These are phyloP conservation scores for Trichomycterus rosablanca DNA, from an alignment of 2,113 vertebrate species.

Conservation along the genomic window DNA sequence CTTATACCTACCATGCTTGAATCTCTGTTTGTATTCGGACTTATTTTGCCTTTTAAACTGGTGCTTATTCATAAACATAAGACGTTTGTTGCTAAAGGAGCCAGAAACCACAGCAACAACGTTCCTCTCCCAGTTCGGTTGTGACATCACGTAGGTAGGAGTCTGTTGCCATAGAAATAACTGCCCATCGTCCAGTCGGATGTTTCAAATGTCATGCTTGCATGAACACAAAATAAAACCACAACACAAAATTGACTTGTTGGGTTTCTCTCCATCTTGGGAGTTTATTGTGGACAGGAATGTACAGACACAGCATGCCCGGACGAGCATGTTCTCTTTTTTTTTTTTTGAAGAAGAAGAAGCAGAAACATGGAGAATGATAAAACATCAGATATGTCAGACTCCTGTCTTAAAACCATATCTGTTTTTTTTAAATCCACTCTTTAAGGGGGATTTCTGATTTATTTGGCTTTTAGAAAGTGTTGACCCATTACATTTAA, in stretches of 20 bases:
- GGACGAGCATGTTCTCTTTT: neutral
- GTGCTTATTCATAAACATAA: too few species aligned
- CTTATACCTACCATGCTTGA: too few species aligned
- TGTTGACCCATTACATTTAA: too few species aligned
- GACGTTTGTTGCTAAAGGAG: too few species aligned
- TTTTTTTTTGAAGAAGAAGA: neutral
- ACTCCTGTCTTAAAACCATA: too few species aligned
- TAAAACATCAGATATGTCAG: too few species aligned
- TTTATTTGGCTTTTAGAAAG: too few species aligned
- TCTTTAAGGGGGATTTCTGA: too few species aligned
- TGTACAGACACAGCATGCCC: neutral
- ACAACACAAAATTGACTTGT: too few species aligned
- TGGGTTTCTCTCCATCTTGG: constrained; percentile 6
- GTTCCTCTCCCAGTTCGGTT: constrained; percentile 22
- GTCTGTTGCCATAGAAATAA: constrained; percentile 38
- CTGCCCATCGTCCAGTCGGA: constrained; percentile 27
- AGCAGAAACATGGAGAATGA: constrained; percentile 1
- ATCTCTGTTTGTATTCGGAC: too few species aligned
- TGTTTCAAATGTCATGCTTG: constrained; percentile 6
- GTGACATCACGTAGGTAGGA: constrained; percentile 40
- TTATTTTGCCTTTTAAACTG: too few species aligned
- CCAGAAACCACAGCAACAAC: constrained; percentile 47
- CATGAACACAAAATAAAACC: constrained; percentile 16
- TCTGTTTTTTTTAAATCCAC: too few species aligned
- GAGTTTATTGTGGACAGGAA: constrained; percentile 33